Base-by-base conservation (phyloP, 1,140 invertebrate species). In the Neuroterus valhalla region DNA sequence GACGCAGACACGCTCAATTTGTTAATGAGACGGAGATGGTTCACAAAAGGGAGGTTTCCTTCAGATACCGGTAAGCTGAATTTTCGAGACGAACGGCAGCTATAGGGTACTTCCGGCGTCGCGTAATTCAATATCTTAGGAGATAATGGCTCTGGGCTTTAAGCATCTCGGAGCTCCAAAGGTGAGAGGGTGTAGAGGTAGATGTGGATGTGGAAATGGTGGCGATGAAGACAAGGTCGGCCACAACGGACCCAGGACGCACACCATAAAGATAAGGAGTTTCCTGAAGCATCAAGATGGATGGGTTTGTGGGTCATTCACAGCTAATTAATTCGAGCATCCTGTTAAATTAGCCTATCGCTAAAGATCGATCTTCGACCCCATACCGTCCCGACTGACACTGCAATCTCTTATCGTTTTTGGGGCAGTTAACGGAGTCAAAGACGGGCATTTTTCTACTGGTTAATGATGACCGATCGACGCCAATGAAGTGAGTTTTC, bases 281-380 rank as follows among this genome's bases (percentile, higher is more conserved):
- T 79, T 71, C 74, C 70, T 11, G 8, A 19, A 75, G 21, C 71
- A 23, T 50, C 66, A 81, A 82, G 79, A 84, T 76, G 78, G 81
- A 84, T 84, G 77, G 68, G 75, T 74, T 77, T 52, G 45, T 21
- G 71, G 75, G 77, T 81, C 76, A 82, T 81, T 83, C 80, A 78
- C 76, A 79, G 79, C 70, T 71, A 77, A 83, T 84, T 81, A 84
- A 84, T 82, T 83, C 71, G 76, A 83, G 79, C 79, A 84, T 81
- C 73, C 78, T 82, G 78, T 83, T 82, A 81, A 83, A 83, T 83
- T 79, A 73, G 74, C 76, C 74, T 76, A 80, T 82, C 80, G 67
- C 74, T 74, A 81, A 80, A 75, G 80, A 77, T 80, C 71, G 70
- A 70, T 21, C 17, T 42, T 44, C 71, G 44, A 17, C 17, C 19